phyloP scores from a whole-genome alignment of 2,113 vertebrate genomes.

The Nothobranchius kuhntae region DNA sequence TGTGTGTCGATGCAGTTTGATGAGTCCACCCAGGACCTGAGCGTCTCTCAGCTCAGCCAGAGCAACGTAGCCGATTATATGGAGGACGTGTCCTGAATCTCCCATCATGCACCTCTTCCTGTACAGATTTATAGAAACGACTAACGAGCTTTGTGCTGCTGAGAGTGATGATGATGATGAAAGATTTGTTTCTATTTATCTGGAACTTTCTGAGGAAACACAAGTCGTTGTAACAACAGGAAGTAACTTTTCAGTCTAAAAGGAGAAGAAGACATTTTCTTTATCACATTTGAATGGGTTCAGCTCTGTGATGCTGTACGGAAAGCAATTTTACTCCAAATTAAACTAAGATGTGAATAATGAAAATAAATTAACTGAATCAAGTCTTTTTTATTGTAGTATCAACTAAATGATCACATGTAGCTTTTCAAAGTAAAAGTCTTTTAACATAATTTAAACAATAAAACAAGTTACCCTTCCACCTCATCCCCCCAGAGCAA shows the following conservation, averaged over 20 bases:
- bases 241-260: neutral
- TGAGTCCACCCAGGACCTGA: constrained; percentile 88
- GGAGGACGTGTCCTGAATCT: constrained; percentile 86
- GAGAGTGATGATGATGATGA: neutral
- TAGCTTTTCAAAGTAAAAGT: too few species aligned
- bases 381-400: too few species aligned
- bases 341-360: too few species aligned
- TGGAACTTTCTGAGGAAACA: too few species aligned
- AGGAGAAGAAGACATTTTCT: neutral
- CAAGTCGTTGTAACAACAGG: neutral
- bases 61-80: constrained; percentile 88
- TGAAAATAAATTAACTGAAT: too few species aligned
- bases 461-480: too few species aligned
- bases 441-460: too few species aligned
- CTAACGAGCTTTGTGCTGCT: constrained; percentile 12
- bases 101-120: constrained; percentile 28
- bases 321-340: neutral
- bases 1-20: constrained; percentile 75
- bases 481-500: too few species aligned
- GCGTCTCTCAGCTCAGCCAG: constrained; percentile 87
- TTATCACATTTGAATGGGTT: too few species aligned
- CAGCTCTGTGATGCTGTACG: neutral
- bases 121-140: constrained; percentile 24
- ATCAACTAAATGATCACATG: too few species aligned
- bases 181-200: neutral